Evolutionary conservation across 2,113 vertebrate genomes (phyloP).

Genomic region (Psophia crepitans): DNA sequence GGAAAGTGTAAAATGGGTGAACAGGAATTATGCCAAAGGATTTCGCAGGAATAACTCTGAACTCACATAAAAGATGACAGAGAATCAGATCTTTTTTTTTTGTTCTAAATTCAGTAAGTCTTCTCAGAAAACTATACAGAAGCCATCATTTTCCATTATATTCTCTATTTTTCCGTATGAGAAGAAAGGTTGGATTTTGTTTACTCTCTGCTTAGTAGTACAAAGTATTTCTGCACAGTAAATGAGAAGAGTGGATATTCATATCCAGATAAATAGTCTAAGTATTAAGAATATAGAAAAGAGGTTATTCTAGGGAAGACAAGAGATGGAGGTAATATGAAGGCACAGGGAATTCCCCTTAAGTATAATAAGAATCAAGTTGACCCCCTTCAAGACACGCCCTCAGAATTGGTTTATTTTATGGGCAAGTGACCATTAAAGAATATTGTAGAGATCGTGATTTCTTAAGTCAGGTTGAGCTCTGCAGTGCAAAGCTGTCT

Average conservation of each 20-base stretch:
- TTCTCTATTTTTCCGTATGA: neutral
- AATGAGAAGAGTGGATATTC: neutral
- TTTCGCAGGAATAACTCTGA: constrained; percentile 8
- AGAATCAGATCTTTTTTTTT: neutral
- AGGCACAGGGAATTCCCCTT: neutral
- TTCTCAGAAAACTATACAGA: neutral
- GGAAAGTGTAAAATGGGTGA: constrained; percentile 42
- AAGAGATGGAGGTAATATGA: neutral
- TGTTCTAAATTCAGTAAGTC: neutral
- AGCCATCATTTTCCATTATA: neutral
- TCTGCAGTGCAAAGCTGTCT: neutral
- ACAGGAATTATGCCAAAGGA: constrained; percentile 36
- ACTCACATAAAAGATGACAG: neutral
- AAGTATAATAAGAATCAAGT: neutral
- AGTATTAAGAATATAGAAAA: neutral
- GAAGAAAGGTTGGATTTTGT: neutral
- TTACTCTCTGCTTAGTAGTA: neutral
- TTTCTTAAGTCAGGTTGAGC: neutral
- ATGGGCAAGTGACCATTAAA: neutral
- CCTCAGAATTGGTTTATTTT: neutral
- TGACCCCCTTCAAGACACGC: neutral
- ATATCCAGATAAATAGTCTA: neutral
- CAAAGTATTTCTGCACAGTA: neutral
- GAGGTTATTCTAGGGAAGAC: neutral
- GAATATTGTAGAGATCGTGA: neutral